Evolutionary conservation across 2,888 invertebrate genomes (phyloP), one percentile per base, ranked within the genome.

Genomic region (Erebia palarica): DNA sequence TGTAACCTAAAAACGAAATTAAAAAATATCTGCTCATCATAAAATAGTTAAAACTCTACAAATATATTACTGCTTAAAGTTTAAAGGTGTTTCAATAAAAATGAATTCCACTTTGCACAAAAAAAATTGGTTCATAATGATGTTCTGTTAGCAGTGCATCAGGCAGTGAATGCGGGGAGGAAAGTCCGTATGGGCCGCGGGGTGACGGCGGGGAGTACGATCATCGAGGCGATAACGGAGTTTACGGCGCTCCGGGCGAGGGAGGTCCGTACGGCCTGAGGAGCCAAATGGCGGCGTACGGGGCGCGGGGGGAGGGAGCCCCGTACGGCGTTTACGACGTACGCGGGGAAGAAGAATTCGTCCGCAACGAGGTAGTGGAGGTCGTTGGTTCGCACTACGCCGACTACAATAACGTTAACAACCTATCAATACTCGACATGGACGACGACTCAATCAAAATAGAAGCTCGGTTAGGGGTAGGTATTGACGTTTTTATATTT

Each of bases 391-490:
- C 75, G 65, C 75, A 71, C 47, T 77, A 78, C 72, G 71, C 77
- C 66, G 78, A 78, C 69, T 77, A 80, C 74, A 76, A 76, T 73
- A 71, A 76, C 61, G 68, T 91, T 81, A 92, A 92, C 80, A 92
- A 92, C 78, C 86, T 91, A 74, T 82, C 88, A 77, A 93, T 93
- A 68, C 86, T 93, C 55, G 92, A 93, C 78, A 92, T 93, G 91
- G 93, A 93, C 80, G 93, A 93, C 75, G 86, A 93, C 79, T 86
- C 85, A 55, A 92, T 92, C 80, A 90, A 93, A 80, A 90, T 93
- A 49, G 90, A 92, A 75, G 84, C 93, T 5, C 77, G 88, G 9
- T 80, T 91, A 1, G 88, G 90, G 86, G 90, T 90, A 79, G 36
- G 16, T 18, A 36, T 7, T 36, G 36, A 36, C 36, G 36, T 36